Conservation (phyloP, 92 coral and sea anemone species). For the Galaxea fascicularis region DNA sequence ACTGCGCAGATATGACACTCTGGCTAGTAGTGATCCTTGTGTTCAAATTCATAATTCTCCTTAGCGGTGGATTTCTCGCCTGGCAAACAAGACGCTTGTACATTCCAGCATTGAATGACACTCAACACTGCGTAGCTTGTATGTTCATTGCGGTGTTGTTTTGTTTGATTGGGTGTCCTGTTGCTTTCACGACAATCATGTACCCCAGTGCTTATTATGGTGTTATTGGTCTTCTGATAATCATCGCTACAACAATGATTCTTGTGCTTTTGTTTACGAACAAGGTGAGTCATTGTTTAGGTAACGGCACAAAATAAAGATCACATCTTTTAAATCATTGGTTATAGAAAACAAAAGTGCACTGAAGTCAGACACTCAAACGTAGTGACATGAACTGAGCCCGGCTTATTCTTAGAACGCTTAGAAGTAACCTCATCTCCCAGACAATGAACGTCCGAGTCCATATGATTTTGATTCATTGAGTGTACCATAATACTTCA, state of each 20-base stretch:
- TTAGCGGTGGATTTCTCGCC: slow-evolving; percentile 89
- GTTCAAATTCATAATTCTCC: slow-evolving; percentile 68
- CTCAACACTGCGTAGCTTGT: slow-evolving; percentile 86
- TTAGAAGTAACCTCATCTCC: no score
- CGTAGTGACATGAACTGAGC: no score
- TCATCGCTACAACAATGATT: slow-evolving; percentile 78
- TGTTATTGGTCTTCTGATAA: slow-evolving; percentile 68
- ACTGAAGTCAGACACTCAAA: no score
- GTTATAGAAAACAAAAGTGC: no score
- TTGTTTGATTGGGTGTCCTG: slow-evolving; percentile 67
- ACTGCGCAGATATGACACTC: slow-evolving; percentile 62
- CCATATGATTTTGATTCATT: no score
- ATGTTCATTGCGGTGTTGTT: slow-evolving; percentile 75
- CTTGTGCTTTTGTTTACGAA: slow-evolving; percentile 79
- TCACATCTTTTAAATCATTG: no score
- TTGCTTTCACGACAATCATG: slow-evolving; percentile 70
- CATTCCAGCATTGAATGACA: slow-evolving; percentile 87
- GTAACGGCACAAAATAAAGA: no score
- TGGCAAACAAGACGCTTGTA: slow-evolving; percentile 92
- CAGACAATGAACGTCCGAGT: no score
- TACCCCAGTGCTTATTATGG: slow-evolving; percentile 83
- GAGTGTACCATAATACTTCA: no score
- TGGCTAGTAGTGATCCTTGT: slow-evolving; percentile 82
- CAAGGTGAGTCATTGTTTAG: slow-evolving; percentile 71
- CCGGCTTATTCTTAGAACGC: no score